These are phyloP conservation scores for Drosophila biarmipes DNA, from an alignment of 1,140 invertebrate species.

Conservation along the genomic window DNA sequence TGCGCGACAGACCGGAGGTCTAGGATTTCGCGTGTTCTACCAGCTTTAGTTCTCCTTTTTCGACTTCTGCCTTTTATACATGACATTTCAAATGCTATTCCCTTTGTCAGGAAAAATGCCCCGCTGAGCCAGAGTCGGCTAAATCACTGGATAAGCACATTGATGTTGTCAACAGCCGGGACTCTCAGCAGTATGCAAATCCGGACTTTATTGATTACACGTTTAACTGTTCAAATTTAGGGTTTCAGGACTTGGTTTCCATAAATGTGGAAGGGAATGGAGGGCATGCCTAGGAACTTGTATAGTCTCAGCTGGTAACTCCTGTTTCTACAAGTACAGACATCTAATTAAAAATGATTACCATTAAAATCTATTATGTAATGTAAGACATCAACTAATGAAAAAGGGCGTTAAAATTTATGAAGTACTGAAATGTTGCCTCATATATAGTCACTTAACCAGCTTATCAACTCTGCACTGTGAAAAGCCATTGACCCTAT, in stretches of 20 bases:
- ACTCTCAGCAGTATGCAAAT: slow-evolving; percentile 32
- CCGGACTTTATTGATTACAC: slow-evolving; percentile 26
- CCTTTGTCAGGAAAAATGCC: slow-evolving; percentile 36
- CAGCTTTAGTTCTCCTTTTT: slow-evolving; percentile 37
- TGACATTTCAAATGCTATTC: slow-evolving; percentile 57
- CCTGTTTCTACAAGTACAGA: no score
- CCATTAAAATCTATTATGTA: no score
- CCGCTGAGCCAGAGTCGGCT: slow-evolving; percentile 34
- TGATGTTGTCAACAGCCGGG: slow-evolving; percentile 45
- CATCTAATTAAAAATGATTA: no score
- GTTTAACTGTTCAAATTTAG: slow-evolving; percentile 18
- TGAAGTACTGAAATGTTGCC: no score
- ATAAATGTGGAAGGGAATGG: neutral
- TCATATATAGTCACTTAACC: no score
- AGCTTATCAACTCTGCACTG: neutral
- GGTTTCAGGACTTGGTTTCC: neutral
- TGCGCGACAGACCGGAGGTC: slow-evolving; percentile 50
- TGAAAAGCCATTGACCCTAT: neutral
- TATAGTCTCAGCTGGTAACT: no score
- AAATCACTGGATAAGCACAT: slow-evolving; percentile 53
- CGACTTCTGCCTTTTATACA: slow-evolving; percentile 39
- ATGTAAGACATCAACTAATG: no score
- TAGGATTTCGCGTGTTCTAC: slow-evolving; percentile 64
- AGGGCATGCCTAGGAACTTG: neutral
- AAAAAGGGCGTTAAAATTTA: no score